These are phyloP conservation scores for Agonopterix heracliana DNA, from an alignment of 2,888 invertebrate genomes.

Conservation along the genomic window DNA sequence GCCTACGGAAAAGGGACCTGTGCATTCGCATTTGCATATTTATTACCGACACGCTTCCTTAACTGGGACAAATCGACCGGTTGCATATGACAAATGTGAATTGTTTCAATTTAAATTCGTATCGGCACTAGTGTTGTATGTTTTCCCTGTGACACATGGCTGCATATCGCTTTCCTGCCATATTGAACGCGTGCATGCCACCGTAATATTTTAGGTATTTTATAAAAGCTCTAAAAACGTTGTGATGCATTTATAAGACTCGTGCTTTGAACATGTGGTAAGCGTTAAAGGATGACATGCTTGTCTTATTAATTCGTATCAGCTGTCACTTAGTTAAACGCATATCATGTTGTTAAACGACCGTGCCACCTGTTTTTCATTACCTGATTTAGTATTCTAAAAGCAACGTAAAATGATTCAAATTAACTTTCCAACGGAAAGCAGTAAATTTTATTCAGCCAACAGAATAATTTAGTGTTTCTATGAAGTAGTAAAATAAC, in stretches of 20 bases:
- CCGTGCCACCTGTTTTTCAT: constrained; percentile 9
- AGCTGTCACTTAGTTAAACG: constrained; percentile 18
- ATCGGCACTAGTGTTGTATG: constrained; percentile 14
- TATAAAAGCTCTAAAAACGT: constrained; percentile 9
- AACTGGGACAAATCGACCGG: constrained; percentile 35
- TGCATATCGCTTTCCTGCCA: constrained; percentile 31
- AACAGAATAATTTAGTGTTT: constrained; percentile 10
- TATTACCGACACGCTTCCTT: constrained; percentile 44
- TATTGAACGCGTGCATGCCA: constrained; percentile 33
- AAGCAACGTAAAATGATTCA: constrained; percentile 2
- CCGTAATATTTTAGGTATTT: constrained; percentile 18
- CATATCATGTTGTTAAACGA: constrained; percentile 9
- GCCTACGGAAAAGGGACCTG: constrained; percentile 26
- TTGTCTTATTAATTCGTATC: constrained; percentile 28
- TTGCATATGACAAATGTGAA: constrained; percentile 33
- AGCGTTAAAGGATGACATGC: constrained; percentile 19
- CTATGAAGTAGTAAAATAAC: constrained; percentile 11
- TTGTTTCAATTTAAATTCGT: constrained; percentile 27
- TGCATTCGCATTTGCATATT: constrained; percentile 48
- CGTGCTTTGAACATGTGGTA: constrained; percentile 33
- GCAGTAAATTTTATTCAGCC: constrained; percentile 7
- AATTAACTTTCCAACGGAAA: constrained; percentile 1
- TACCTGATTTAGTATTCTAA: constrained; percentile 9
- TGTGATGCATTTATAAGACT: constrained; percentile 14
- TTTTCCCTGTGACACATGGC: constrained; percentile 30